Evolutionary conservation across 1,140 invertebrate genomes (phyloP), one percentile per base, ranked within the genome.

Genomic region (Chironomus tepperi): DNA sequence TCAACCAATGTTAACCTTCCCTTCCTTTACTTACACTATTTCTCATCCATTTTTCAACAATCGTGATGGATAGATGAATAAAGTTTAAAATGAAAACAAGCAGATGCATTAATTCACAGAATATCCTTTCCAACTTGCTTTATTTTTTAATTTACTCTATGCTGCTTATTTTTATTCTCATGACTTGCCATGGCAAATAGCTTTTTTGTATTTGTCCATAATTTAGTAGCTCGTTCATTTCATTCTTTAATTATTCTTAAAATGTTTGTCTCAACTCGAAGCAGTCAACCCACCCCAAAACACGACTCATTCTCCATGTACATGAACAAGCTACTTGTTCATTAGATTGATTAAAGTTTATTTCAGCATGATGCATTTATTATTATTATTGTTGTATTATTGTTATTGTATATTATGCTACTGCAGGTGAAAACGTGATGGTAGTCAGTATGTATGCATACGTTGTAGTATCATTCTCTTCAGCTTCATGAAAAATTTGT

Each of bases 321-420:
- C 65, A 18, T 19, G 16, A 19, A n/a, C n/a, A n/a, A 12, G 64
- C 18, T 67, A 10, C 65, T 18, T 21, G 18, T 70, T 70, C 65
- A 70, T 70, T 70, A 70, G 65, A 21, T 70, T 70, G 65, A 70
- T 70, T 70, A 70, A 70, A 70, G 19, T 70, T 70, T 70, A 16
- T 21, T 19, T 70, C 65, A 70, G 65, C 10, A 70, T 70, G 16
- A 21, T 70, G 16, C 16, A 18, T 18, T 18, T 9, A 70, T 8
- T 12, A 57, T 10, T 57, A 12, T n/a, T 12, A n/a, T 57, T 57
- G 47, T 57, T 57, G 47, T 57, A 10, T 18, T 70, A 18, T 70
- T 70, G 64, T 19, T 18, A 70, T 18, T 19, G 19, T 18, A 10
- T 18, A 57, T 57, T 57, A 19, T 19, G n/a, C 64, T 21, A 18